Conservation (phyloP, 2,888 invertebrate genomes). For the Thera obeliscata region DNA sequence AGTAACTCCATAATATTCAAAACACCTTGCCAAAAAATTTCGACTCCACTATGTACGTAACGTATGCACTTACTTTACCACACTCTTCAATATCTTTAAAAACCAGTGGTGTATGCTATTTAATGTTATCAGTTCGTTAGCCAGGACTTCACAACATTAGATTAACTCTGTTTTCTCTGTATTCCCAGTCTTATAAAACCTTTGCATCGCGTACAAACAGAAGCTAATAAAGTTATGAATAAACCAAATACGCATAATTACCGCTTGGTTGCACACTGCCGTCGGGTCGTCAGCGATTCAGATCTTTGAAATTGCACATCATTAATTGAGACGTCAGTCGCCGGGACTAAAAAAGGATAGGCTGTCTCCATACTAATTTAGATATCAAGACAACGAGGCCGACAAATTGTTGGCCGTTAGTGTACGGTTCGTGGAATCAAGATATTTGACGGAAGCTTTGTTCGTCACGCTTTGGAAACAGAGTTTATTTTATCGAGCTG, state of each 20-base stretch:
- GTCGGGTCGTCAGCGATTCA: slow-evolving; percentile 56
- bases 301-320: slow-evolving; percentile 76
- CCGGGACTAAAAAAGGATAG: slow-evolving; percentile 57
- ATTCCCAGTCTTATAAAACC: not conserved
- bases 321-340: slow-evolving; percentile 79
- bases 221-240: slow-evolving; percentile 39
- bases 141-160: no score
- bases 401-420: slow-evolving; percentile 77
- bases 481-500: slow-evolving; percentile 13
- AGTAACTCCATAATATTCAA: no score
- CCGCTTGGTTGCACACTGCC: slow-evolving; percentile 41
- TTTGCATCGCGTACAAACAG: slow-evolving; percentile 7
- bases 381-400: slow-evolving; percentile 77
- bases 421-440: slow-evolving; percentile 72
- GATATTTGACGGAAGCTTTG: slow-evolving; percentile 39
- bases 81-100: no score
- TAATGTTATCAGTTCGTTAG: no score
- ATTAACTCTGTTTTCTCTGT: not conserved
- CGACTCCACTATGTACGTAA: no score
- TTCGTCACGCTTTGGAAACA: slow-evolving; percentile 31
- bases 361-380: slow-evolving; percentile 80
- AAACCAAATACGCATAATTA: slow-evolving; percentile 39
- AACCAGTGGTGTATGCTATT: no score
- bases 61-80: no score
- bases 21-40: no score